Percentiles rank a stretch among this genome's conserved stretches.
Evolutionary conservation across 1,140 invertebrate genomes (phyloP).

Genomic region (Eciton burchellii): DNA sequence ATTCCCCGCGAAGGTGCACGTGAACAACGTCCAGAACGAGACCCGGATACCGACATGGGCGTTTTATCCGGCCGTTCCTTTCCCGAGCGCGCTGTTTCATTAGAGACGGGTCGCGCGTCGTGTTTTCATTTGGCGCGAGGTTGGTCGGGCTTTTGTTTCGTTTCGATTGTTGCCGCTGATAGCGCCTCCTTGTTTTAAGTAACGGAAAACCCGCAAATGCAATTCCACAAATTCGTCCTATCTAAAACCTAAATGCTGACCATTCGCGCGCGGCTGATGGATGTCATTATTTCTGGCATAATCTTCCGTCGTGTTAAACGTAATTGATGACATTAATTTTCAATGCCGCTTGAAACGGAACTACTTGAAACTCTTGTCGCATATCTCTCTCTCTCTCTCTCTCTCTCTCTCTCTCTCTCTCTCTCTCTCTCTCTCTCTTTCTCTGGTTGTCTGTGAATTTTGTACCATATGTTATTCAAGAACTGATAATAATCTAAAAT

Average conservation of each 20-base stretch:
- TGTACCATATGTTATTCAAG: too few species aligned
- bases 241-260: background rate
- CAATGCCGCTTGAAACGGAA: too few species aligned
- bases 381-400: too few species aligned
- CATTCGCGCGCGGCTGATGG: background rate
- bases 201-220: background rate
- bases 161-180: constrained; percentile 15
- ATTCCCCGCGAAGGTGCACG: constrained; percentile 66
- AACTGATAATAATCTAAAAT: too few species aligned
- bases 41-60: constrained; percentile 44
- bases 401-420: too few species aligned
- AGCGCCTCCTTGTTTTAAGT: background rate
- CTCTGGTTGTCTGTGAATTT: too few species aligned
- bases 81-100: constrained; percentile 52
- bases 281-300: background rate
- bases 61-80: constrained; percentile 57
- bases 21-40: constrained; percentile 68
- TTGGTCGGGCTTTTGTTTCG: constrained; percentile 13
- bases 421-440: too few species aligned
- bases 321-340: too few species aligned
- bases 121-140: constrained; percentile 44
- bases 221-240: constrained; percentile 2
- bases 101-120: constrained; percentile 13
- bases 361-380: too few species aligned
- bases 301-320: background rate